Evolutionary conservation across 2,888 invertebrate species (phyloP).

Genomic region (Parnassius mnemosyne): DNA sequence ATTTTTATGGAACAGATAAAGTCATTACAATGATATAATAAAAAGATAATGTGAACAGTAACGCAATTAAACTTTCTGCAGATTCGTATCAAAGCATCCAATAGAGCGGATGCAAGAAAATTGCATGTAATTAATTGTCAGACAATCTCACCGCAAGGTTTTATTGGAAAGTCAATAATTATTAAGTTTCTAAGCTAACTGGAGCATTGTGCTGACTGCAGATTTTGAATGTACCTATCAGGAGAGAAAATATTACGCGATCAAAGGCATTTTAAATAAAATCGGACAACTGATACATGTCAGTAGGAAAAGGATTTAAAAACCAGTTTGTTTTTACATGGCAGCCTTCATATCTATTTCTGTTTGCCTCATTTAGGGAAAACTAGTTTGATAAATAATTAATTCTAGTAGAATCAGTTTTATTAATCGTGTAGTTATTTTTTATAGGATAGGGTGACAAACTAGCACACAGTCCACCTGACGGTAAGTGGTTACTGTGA

Average conservation of each 20-base stretch:
- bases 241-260: neutral
- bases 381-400: no score
- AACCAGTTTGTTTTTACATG: neutral
- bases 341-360: neutral
- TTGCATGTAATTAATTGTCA: slow-evolving; percentile 51
- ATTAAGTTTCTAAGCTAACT: slow-evolving; percentile 21
- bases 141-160: slow-evolving; percentile 49
- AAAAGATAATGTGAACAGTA: slow-evolving; percentile 25
- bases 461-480: no score
- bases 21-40: slow-evolving; percentile 13
- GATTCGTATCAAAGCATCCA: slow-evolving; percentile 27
- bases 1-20: neutral
- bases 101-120: slow-evolving; percentile 39
- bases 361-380: no score
- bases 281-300: neutral
- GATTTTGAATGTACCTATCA: neutral
- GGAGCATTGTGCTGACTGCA: slow-evolving; percentile 10
- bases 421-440: no score
- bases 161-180: slow-evolving; percentile 54
- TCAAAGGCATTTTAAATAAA: neutral
- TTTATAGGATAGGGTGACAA: no score
- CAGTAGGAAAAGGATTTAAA: neutral
- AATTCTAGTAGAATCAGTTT: no score
- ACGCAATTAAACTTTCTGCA: slow-evolving; percentile 13
- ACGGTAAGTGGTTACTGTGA: no score